Percentiles rank a stretch among this genome's conserved stretches.
phyloP scores from a whole-genome alignment of 2,797 vertebrate genomes.

The Serranus cabrilla region DNA sequence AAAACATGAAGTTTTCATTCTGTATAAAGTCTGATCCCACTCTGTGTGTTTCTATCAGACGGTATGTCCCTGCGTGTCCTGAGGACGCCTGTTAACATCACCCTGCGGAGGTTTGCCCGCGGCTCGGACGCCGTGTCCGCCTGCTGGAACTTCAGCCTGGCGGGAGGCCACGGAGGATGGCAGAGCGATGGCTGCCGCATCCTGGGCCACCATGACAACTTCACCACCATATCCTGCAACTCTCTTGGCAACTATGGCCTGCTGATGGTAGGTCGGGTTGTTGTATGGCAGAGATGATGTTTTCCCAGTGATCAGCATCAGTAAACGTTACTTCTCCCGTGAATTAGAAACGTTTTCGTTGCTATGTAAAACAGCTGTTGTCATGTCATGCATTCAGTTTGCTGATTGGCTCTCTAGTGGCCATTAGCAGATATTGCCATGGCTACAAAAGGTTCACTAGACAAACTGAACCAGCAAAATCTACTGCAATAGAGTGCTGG shows the following conservation, averaged over 20 bases:
- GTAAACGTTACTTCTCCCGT: not conserved
- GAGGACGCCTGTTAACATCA: constrained; percentile 90
- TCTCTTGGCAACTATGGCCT: constrained; percentile 95
- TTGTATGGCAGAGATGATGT: not conserved
- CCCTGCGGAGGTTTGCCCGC: constrained; percentile 90
- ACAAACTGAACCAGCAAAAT: not conserved
- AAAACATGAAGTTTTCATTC: not conserved
- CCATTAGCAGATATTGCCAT: not conserved
- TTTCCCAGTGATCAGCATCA: not conserved
- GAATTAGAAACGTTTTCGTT: no score
- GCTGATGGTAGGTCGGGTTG: constrained; percentile 89
- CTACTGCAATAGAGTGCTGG: no score
- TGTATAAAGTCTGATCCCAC: not conserved
- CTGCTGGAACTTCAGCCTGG: constrained; percentile 93
- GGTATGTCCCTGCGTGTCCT: constrained; percentile 83
- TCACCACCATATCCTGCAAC: constrained; percentile 94
- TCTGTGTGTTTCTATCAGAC: constrained; percentile 78
- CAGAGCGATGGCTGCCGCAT: constrained; percentile 93
- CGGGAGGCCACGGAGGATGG: constrained; percentile 94
- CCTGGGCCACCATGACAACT: constrained; percentile 92
- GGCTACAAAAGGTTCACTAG: no score
- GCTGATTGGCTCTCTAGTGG: constrained; percentile 10
- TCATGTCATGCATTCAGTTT: not conserved
- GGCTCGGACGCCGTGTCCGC: constrained; percentile 93
- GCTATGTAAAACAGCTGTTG: no score